phyloP scores from a whole-genome alignment of 2,113 vertebrate species.

The Astur gentilis region DNA sequence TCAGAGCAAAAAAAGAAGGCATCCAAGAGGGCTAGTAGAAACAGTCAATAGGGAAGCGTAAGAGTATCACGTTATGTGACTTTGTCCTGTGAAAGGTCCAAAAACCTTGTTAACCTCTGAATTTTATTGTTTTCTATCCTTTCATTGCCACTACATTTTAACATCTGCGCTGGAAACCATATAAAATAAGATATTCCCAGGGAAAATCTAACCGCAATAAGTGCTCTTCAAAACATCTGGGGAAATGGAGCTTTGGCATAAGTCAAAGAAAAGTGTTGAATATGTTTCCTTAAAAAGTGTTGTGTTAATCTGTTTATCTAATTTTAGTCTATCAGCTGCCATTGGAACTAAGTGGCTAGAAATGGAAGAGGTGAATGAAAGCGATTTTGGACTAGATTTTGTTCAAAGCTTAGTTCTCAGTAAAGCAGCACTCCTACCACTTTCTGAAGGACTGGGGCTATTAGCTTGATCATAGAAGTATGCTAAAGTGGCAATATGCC shows the following conservation, averaged over 20 bases:
- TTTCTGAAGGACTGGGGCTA: fast-evolving
- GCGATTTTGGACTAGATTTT: not conserved
- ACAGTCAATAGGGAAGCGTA: not conserved
- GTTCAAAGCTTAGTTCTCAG: not conserved
- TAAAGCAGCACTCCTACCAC: not conserved
- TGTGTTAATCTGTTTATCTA: not conserved
- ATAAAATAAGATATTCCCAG: not conserved
- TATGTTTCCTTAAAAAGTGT: fast-evolving
- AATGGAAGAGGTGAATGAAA: not conserved
- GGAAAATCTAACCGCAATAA: not conserved
- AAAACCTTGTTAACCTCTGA: not conserved
- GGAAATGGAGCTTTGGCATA: not conserved
- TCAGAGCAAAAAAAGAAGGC: not conserved
- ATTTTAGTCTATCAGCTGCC: not conserved
- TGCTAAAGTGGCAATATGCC: not conserved
- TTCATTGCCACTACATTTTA: not conserved
- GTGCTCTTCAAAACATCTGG: not conserved
- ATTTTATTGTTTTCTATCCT: not conserved
- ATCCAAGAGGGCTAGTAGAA: not conserved
- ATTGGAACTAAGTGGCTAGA: not conserved
- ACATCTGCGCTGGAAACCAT: not conserved
- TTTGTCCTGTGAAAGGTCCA: not conserved
- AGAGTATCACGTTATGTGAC: not conserved
- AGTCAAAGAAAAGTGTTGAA: not conserved
- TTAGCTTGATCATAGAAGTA: not conserved